Evolutionary conservation across 2,888 invertebrate genomes (phyloP).

Genomic region (Pocota personata): DNA sequence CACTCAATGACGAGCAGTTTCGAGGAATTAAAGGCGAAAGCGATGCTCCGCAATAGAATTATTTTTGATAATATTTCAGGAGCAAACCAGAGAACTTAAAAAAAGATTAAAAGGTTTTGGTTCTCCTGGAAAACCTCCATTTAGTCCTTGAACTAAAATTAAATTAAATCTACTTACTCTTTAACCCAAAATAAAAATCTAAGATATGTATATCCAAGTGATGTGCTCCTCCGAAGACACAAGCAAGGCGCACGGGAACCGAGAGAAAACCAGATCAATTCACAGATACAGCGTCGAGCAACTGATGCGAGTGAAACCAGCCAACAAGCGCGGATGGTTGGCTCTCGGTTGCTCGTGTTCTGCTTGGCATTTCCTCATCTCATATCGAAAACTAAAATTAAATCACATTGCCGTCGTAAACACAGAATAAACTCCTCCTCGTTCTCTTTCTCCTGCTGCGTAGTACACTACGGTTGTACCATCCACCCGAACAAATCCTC

Average conservation of each 20-base stretch:
- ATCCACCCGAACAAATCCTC: constrained; percentile 59
- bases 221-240: constrained; percentile 15
- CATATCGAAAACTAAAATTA: constrained; percentile 73
- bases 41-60: not conserved
- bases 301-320: constrained; percentile 71
- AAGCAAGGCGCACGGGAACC: not conserved
- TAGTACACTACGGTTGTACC: constrained; percentile 5
- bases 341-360: constrained; percentile 59
- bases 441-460: constrained; percentile 46
- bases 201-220: constrained; percentile 20
- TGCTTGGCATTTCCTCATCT: constrained; percentile 72
- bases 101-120: not conserved
- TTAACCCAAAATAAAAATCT: not conserved
- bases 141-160: constrained; percentile 39
- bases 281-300: constrained; percentile 70
- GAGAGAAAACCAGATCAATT: constrained; percentile 65
- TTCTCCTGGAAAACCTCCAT: not conserved
- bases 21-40: constrained; percentile 26
- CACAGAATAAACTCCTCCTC: constrained; percentile 69
- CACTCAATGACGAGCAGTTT: constrained; percentile 55
- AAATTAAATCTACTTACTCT: constrained; percentile 41
- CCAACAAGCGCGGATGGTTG: constrained; percentile 70
- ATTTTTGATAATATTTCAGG: not conserved
- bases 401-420: constrained; percentile 73
- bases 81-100: not conserved